Percentiles rank a stretch among this genome's conserved stretches.
Evolutionary conservation across 1,140 invertebrate species (phyloP).

Genomic region (Lamellibrachia luymesi): DNA sequence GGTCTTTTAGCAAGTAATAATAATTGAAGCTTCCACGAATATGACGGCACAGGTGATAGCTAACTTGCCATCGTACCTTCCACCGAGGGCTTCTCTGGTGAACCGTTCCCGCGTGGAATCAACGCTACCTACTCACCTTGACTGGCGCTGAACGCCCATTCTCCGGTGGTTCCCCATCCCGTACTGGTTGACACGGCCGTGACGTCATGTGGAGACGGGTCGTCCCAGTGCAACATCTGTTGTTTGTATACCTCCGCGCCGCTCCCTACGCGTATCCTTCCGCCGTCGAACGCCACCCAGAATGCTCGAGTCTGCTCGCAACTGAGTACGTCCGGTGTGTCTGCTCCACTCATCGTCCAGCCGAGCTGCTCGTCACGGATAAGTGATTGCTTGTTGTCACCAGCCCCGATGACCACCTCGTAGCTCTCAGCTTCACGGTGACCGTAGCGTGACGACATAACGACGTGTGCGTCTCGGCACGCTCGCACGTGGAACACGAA

Average conservation of each 20-base stretch:
- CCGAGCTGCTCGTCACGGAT: background rate
- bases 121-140: background rate
- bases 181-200: background rate
- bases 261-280: background rate
- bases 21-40: too few species aligned
- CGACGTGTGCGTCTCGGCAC: slow-evolving; percentile 11
- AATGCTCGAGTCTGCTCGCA: background rate
- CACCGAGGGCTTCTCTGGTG: too few species aligned
- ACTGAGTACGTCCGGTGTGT: slow-evolving; percentile 12
- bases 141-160: background rate
- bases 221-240: background rate
- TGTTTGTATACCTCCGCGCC: background rate
- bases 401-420: slow-evolving; percentile 9
- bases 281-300: slow-evolving; percentile 8
- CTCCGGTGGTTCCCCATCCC: background rate
- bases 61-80: too few species aligned
- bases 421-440: background rate
- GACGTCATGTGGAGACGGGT: slow-evolving; percentile 3
- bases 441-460: background rate
- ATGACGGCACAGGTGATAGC: too few species aligned
- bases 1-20: too few species aligned
- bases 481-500: background rate
- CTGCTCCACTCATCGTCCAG: background rate
- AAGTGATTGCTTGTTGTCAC: background rate
- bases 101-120: too few species aligned